Conservation (phyloP, 2,797 vertebrate species). For the Coregonus suidteri region DNA sequence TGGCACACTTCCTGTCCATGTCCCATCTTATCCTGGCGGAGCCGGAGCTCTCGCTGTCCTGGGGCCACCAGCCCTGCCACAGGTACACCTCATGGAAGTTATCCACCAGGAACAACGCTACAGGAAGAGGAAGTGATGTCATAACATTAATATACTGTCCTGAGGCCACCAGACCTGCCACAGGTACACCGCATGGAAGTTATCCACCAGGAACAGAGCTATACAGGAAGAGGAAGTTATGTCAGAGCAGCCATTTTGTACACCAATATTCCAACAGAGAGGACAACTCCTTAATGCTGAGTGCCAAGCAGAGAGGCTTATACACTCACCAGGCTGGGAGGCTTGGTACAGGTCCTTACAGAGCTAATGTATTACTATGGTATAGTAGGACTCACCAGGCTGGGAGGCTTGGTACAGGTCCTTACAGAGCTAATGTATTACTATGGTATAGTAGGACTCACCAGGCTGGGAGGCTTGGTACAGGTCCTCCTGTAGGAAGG, state of each 20-base stretch:
- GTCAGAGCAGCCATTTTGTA: no score
- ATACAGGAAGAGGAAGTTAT: not conserved
- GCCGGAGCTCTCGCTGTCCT: constrained; percentile 88
- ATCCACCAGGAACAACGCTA: constrained; percentile 94
- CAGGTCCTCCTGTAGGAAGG: constrained; percentile 96
- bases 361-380: no score
- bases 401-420: no score
- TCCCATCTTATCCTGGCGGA: constrained; percentile 96
- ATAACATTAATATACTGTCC: constrained; percentile 68
- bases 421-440: no score
- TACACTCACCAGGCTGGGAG: no score
- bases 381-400: no score
- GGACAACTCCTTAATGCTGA: no score
- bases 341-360: no score
- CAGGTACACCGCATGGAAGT: constrained; percentile 97
- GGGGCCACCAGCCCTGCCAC: constrained; percentile 99
- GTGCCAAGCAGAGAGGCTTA: no score
- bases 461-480: constrained; percentile 57
- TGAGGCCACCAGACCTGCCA: constrained; percentile 99
- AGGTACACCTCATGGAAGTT: constrained; percentile 99
- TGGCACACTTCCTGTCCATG: constrained; percentile 90
- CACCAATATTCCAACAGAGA: no score
- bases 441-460: no score
- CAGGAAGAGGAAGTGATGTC: not conserved
- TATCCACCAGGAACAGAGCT: constrained; percentile 79